phyloP scores from a whole-genome alignment of 2,797 vertebrate genomes.

The Platyrinchus mystaceus region DNA sequence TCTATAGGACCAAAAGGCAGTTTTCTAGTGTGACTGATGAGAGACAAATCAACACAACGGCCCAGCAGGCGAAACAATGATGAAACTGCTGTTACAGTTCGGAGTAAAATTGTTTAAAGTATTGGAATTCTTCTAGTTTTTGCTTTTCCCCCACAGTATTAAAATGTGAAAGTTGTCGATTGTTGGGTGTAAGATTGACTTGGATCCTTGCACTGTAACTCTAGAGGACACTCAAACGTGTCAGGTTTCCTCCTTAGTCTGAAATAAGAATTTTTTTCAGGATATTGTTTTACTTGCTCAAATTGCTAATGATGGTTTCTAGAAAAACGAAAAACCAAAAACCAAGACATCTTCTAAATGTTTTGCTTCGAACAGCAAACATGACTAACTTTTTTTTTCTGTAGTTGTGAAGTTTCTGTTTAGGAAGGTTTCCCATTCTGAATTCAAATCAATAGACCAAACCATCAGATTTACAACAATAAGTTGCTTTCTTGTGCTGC shows the following conservation, averaged over 20 bases:
- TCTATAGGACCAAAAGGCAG: slow-evolving; percentile 43
- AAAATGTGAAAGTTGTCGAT: neutral
- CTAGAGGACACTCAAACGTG: neutral
- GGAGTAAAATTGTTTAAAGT: neutral
- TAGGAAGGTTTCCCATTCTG: slow-evolving; percentile 26
- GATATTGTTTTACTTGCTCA: neutral
- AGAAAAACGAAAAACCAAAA: neutral
- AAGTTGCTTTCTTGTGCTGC: slow-evolving; percentile 53
- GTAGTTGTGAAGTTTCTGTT: neutral
- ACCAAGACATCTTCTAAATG: neutral
- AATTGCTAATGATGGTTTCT: neutral
- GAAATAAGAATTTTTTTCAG: neutral
- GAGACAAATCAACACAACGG: neutral
- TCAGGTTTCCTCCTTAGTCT: neutral
- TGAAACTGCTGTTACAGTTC: neutral
- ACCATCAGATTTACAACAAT: neutral
- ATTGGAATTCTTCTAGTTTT: neutral
- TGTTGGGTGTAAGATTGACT: neutral
- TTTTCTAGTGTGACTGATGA: neutral
- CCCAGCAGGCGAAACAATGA: neutral
- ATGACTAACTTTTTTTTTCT: neutral
- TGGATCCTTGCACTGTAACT: neutral
- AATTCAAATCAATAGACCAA: slow-evolving; percentile 55
- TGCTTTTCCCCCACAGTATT: neutral
- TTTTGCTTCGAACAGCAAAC: neutral